These are phyloP conservation scores for Rhinophrynus dorsalis DNA, from an alignment of 2,797 vertebrate species.

Conservation along the genomic window DNA sequence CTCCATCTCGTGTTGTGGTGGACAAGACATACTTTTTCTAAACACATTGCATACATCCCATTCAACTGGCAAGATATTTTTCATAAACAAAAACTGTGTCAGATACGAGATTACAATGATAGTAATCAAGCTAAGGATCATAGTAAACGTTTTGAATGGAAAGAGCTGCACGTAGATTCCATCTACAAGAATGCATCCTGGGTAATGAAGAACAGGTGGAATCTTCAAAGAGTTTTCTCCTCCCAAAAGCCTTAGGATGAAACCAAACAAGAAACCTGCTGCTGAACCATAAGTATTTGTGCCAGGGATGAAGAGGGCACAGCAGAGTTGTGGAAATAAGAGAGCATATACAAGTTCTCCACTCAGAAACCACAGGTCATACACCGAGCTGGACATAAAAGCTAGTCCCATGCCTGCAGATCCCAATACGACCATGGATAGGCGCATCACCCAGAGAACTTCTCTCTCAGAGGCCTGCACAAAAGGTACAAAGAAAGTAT, in stretches of 20 bases:
- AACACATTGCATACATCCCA: slow-evolving; percentile 72
- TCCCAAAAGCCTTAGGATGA: slow-evolving; percentile 20
- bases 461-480: slow-evolving; percentile 40
- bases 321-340: slow-evolving; percentile 43
- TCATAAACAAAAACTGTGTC: slow-evolving; percentile 65
- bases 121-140: slow-evolving; percentile 64
- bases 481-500: background rate
- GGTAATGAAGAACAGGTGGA: slow-evolving; percentile 30
- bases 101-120: slow-evolving; percentile 68
- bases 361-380: slow-evolving; percentile 52
- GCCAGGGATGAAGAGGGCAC: slow-evolving; percentile 22
- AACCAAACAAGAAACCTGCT: slow-evolving; percentile 21
- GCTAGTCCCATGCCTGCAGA: slow-evolving; percentile 5
- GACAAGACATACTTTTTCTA: rapidly evolving
- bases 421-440: slow-evolving; percentile 17
- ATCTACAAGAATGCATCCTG: slow-evolving; percentile 26
- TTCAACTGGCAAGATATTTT: slow-evolving; percentile 63
- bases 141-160: slow-evolving; percentile 70
- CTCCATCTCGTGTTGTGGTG: slow-evolving; percentile 37
- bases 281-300: slow-evolving; percentile 36
- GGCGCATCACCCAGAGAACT: slow-evolving; percentile 37
- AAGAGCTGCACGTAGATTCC: slow-evolving; percentile 21
- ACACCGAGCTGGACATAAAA: slow-evolving; percentile 51
- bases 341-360: slow-evolving; percentile 44
- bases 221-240: slow-evolving; percentile 36